Evolutionary conservation across 1,140 invertebrate genomes (phyloP).

Genomic region (Drosophila novamexicana): DNA sequence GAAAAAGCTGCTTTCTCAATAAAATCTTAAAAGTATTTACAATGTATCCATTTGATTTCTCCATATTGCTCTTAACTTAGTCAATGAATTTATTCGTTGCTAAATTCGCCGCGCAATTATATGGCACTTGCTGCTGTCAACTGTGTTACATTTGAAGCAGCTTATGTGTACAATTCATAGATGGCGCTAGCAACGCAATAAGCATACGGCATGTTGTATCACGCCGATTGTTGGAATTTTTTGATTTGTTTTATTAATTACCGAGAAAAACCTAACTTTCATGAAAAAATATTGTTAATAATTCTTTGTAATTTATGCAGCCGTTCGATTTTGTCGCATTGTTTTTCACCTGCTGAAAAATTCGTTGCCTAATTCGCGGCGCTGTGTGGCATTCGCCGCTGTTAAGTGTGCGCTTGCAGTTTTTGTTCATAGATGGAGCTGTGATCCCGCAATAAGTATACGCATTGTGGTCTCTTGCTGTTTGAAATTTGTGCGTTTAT

Average conservation of each 20-base stretch:
- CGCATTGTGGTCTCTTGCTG: slow-evolving; percentile 23
- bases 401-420: not conserved
- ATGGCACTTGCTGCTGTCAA: not conserved
- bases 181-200: slow-evolving; percentile 24
- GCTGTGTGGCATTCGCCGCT: not conserved
- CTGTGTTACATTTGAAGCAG: slow-evolving; percentile 13
- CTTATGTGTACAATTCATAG: slow-evolving; percentile 4
- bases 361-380: slow-evolving; percentile 5
- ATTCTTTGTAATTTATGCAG: no score
- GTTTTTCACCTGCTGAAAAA: no score
- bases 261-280: no score
- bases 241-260: no score
- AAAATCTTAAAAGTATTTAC: no score
- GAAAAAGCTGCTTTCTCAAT: no score
- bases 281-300: no score
- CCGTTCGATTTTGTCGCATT: no score
- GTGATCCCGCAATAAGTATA: slow-evolving; percentile 26
- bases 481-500: not conserved
- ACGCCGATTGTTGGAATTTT: no score
- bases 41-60: no score
- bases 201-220: no score
- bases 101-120: slow-evolving; percentile 14
- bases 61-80: no score
- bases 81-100: not conserved
- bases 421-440: not conserved